Base-by-base conservation (phyloP, 2,113 vertebrate genomes). In the Craseonycteris thonglongyai region DNA sequence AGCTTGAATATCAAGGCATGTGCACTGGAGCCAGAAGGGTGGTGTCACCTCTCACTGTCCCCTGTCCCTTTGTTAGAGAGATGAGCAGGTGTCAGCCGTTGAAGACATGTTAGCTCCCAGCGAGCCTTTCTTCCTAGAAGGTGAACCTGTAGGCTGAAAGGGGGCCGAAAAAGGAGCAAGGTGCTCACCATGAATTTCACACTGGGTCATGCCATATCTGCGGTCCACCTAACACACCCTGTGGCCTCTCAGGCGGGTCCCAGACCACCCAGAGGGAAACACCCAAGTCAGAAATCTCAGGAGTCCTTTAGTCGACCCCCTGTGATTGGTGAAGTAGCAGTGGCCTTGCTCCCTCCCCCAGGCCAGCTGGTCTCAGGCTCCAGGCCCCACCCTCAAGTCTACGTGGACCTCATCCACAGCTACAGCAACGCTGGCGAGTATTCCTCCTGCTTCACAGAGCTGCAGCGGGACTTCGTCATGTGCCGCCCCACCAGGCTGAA, bases 401-500 rank as follows among this genome's bases (percentile, higher is more conserved):
- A 97, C 35, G 0, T 18, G 0, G 19, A 95, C 38, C 95, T 97
- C 63, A 97, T 97, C 71, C 4, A 2, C 9, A 95, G 56, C 68
- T 81, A 45, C 49, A 33, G 7, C 7, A 19, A 35, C 0, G 80
- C 89, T 0, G 96, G 95, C 4, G 92, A 97, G 69, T 97, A 78
- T 76, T 97, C 97, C 35, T 6, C 86, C 66, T 98, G 96, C 91
- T 97, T 98, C 96, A 97, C 96, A 0, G 97, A 97, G 63, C 85
- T 97, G n/a, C 97, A 98, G 84, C 65, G 66, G 3, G 51, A 97
- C 24, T 97, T 98, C 78, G 21, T 98, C 22, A 0, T 21, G 6
- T 33, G 13, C 1, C 91, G 86, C 2, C 96, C 96, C 42, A 90
- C 96, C 94, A 97, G 97, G 69, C 79, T 97, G 38, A 97, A 97